phyloP scores from a whole-genome alignment of 2,797 vertebrate genomes.

The Enteromius trimaculatus region DNA sequence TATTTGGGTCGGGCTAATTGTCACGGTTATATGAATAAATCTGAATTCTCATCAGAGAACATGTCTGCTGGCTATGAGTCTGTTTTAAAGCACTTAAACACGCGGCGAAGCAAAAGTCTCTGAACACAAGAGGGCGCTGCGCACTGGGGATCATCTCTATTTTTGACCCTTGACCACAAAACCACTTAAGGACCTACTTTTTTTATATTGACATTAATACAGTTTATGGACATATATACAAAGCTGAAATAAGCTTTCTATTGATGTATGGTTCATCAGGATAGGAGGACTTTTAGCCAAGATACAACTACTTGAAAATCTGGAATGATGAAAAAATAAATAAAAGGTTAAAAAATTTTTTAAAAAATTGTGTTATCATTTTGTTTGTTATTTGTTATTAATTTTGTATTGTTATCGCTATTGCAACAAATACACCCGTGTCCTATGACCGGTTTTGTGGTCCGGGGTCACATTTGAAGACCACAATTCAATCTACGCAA shows the following conservation, averaged over 20 bases:
- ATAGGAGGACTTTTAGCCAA: background rate
- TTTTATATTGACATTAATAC: background rate
- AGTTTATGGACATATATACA: background rate
- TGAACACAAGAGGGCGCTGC: background rate
- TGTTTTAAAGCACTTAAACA: background rate
- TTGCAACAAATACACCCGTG: background rate
- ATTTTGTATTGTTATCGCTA: too few relatives aligned
- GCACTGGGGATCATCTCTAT: background rate
- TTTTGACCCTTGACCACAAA: background rate
- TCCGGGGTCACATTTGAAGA: background rate
- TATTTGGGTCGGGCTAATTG: slow-evolving; percentile 20
- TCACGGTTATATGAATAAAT: background rate
- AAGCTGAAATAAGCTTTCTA: background rate
- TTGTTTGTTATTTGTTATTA: too few relatives aligned
- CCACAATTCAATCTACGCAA: background rate
- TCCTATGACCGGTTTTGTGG: background rate
- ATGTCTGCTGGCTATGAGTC: background rate
- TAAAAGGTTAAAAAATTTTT: too few relatives aligned
- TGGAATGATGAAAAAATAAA: too few relatives aligned
- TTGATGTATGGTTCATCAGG: background rate
- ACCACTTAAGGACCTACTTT: background rate
- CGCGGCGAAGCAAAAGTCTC: background rate
- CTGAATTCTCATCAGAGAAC: background rate
- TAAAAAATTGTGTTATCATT: too few relatives aligned
- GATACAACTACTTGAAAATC: background rate